Conservation (phyloP, 2,888 invertebrate genomes). For the Cheiracanthium punctorium region DNA sequence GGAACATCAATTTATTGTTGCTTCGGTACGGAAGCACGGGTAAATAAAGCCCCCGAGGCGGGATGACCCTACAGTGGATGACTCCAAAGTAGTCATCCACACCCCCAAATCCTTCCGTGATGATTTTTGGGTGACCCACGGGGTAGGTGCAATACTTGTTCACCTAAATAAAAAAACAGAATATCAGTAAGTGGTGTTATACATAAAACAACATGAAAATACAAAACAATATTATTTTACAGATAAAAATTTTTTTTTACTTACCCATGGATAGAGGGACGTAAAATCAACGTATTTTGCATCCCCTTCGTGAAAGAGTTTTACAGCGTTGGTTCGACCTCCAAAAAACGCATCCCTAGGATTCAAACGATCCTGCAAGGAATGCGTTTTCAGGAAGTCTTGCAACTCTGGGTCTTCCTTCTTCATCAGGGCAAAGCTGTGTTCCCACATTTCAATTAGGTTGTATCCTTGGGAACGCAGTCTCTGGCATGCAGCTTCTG, state of each 20-base stretch:
- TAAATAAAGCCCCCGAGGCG: neutral
- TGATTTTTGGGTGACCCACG: neutral
- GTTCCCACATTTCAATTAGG: conserved; percentile 1
- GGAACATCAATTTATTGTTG: neutral
- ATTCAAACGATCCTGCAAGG: neutral
- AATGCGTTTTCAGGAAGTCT: neutral
- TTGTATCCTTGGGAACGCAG: neutral
- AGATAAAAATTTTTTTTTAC: too few species aligned
- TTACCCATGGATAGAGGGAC: neutral
- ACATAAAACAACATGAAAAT: too few species aligned
- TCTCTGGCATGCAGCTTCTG: neutral
- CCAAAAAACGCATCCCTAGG: neutral
- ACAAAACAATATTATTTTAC: too few species aligned
- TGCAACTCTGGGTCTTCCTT: neutral
- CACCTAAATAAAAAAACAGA: neutral
- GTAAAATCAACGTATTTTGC: conserved; percentile 2
- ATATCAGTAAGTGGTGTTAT: too few species aligned
- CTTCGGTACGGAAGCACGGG: neutral
- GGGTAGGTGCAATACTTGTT: neutral
- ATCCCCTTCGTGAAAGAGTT: neutral
- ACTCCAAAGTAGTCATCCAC: neutral
- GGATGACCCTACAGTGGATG: neutral
- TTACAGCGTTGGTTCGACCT: too few species aligned
- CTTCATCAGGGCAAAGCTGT: neutral
- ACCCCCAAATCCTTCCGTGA: neutral